These are phyloP conservation scores for Poecilia velifera DNA, from an alignment of 2,797 vertebrate genomes.

Conservation along the genomic window DNA sequence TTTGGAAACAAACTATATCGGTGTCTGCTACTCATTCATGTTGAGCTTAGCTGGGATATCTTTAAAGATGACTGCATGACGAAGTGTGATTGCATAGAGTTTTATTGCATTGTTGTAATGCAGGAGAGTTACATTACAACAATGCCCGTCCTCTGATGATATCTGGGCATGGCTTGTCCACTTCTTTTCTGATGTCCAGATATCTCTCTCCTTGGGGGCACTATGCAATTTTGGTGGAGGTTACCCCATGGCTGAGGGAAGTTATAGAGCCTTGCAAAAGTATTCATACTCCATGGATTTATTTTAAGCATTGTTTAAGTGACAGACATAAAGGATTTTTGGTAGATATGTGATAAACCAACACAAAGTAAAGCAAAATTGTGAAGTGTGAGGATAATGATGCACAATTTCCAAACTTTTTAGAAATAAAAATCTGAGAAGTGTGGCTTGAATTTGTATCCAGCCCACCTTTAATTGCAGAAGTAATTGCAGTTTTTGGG, in stretches of 20 bases:
- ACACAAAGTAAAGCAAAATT: no score
- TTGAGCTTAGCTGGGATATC: neutral
- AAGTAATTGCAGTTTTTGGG: neutral
- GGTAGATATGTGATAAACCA: neutral
- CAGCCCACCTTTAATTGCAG: neutral
- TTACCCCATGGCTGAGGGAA: neutral
- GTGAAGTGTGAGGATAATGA: no score
- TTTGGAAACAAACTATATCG: conserved; percentile 27
- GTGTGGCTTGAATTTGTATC: neutral
- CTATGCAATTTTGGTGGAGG: neutral
- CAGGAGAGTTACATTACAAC: neutral
- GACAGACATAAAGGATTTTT: neutral
- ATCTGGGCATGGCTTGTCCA: neutral
- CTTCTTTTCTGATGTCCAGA: neutral
- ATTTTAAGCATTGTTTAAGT: neutral
- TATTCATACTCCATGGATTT: neutral
- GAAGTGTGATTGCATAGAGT: neutral
- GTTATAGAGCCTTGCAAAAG: neutral
- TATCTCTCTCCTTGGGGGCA: neutral
- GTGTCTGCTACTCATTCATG: conserved; percentile 24
- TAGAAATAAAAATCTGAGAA: neutral
- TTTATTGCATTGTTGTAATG: neutral
- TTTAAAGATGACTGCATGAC: neutral
- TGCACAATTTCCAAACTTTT: no score
- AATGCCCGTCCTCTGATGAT: no score